Evolutionary conservation across 2,888 invertebrate genomes (phyloP).

Genomic region (Acanthosepion lycidas): DNA sequence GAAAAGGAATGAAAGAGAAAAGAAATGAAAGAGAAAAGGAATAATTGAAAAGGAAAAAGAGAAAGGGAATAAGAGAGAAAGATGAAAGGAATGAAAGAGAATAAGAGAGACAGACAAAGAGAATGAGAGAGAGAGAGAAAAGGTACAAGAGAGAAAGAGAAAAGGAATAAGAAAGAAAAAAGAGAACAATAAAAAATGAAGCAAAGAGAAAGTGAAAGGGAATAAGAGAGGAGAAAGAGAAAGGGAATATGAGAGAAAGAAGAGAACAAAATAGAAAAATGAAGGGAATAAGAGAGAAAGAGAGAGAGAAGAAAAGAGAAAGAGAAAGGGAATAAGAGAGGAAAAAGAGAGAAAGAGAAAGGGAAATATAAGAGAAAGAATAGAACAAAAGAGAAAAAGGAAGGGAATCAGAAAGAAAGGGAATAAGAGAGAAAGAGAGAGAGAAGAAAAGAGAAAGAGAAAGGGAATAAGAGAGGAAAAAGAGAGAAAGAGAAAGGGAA

Average conservation of each 20-base stretch:
- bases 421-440: too few relatives aligned
- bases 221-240: background rate
- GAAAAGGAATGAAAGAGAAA: background rate
- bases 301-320: too few relatives aligned
- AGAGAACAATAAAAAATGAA: background rate
- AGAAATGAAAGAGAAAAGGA: too few relatives aligned
- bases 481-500: too few relatives aligned
- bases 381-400: too few relatives aligned
- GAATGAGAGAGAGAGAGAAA: background rate
- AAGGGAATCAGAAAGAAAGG: too few relatives aligned
- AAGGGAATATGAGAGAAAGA: background rate
- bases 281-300: background rate
- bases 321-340: too few relatives aligned
- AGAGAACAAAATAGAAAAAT: background rate
- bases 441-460: too few relatives aligned
- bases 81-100: background rate
- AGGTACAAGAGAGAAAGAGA: background rate
- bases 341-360: too few relatives aligned
- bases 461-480: too few relatives aligned
- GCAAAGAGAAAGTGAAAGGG: background rate
- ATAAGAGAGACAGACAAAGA: background rate
- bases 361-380: too few relatives aligned
- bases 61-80: background rate
- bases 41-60: too few relatives aligned
- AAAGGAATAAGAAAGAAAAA: background rate